phyloP scores from a whole-genome alignment of 2,888 invertebrate species.

The Scaptodrosophila latifasciaeformis region DNA sequence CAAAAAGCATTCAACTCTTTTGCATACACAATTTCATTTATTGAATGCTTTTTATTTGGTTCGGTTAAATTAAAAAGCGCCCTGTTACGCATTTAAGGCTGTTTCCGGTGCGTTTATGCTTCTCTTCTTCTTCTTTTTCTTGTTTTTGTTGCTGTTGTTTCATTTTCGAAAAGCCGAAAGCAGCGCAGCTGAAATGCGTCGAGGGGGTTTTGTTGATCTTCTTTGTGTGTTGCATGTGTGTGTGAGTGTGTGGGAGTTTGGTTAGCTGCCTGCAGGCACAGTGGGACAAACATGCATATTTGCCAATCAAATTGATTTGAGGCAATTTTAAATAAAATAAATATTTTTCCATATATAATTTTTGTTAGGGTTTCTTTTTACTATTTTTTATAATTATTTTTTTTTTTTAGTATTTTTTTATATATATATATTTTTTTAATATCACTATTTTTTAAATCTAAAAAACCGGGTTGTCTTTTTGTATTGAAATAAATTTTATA shows the following conservation, averaged over 20 bases:
- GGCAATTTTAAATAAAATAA: too few relatives aligned
- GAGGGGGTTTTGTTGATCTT: background rate
- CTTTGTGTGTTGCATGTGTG: background rate
- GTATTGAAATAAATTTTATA: too few relatives aligned
- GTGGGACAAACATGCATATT: background rate
- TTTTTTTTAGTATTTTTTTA: too few relatives aligned
- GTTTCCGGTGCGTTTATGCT: conserved; percentile 54
- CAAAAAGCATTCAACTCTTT: conserved; percentile 53
- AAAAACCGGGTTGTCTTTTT: too few relatives aligned
- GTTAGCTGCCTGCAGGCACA: background rate
- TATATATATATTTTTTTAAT: too few relatives aligned
- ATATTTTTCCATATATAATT: too few relatives aligned
- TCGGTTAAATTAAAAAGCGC: conserved; percentile 62
- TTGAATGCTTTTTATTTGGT: conserved; percentile 59
- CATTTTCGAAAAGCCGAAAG: conserved; percentile 12
- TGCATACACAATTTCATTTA: conserved; percentile 63
- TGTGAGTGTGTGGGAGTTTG: conserved; percentile 1
- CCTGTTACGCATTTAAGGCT: conserved; percentile 66
- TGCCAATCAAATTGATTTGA: too few relatives aligned
- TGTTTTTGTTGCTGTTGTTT: too few relatives aligned
- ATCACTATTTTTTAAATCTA: too few relatives aligned
- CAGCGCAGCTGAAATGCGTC: conserved; percentile 1
- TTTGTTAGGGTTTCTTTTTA: too few relatives aligned
- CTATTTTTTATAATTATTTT: too few relatives aligned
- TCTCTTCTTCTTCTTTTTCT: too few relatives aligned